These are phyloP conservation scores for Pheosia gnoma DNA, from an alignment of 2,888 invertebrate species.

Conservation along the genomic window DNA sequence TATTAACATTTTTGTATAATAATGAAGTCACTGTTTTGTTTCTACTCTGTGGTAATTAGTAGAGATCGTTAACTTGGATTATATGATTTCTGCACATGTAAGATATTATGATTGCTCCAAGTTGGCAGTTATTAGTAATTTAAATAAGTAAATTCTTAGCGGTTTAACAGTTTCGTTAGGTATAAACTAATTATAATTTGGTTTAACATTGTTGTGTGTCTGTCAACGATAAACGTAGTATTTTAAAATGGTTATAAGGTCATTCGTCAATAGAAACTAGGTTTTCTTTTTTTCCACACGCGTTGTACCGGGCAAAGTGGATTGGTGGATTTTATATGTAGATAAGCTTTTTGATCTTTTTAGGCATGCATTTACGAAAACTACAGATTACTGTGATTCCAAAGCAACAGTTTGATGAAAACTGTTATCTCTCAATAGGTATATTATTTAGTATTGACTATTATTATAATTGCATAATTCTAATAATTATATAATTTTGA, in stretches of 20 bases:
- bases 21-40: constrained; percentile 22
- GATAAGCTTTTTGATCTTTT: too few relatives aligned
- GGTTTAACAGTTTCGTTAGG: not conserved
- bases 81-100: constrained; percentile 3
- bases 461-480: too few relatives aligned
- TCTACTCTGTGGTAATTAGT: constrained; percentile 20
- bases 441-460: too few relatives aligned
- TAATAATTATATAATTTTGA: too few relatives aligned
- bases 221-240: too few relatives aligned
- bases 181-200: not conserved
- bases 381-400: not conserved
- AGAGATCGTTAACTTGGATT: constrained; percentile 18
- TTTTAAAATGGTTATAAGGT: too few relatives aligned
- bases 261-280: too few relatives aligned
- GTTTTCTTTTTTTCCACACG: too few relatives aligned
- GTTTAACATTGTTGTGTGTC: too few relatives aligned
- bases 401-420: not conserved
- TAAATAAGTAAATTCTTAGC: not conserved
- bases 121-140: not conserved
- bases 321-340: not conserved
- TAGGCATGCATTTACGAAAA: too few relatives aligned
- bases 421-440: too few relatives aligned
- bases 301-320: too few relatives aligned
- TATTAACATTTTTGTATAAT: constrained; percentile 22
- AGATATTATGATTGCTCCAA: not conserved